Evolutionary conservation across 2,113 vertebrate genomes (phyloP).

Genomic region (Prolemur simus): DNA sequence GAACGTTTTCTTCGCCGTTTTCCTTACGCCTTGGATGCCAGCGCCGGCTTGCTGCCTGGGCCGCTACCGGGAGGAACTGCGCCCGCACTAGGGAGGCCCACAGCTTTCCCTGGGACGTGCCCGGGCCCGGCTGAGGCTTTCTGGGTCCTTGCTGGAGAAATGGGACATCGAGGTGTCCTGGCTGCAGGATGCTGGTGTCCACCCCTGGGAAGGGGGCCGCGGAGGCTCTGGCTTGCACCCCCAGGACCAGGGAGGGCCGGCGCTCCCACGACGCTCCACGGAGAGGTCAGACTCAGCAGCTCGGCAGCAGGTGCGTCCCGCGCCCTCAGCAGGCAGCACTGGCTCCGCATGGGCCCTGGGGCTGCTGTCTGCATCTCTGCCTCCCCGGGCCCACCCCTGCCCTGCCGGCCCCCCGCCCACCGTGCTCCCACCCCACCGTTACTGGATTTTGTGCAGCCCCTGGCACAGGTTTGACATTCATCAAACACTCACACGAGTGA

Average conservation of each 20-base stretch:
- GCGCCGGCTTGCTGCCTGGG: rapidly evolving
- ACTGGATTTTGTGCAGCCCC: background rate
- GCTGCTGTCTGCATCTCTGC: background rate
- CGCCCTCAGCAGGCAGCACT: rapidly evolving
- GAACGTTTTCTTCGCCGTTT: rapidly evolving
- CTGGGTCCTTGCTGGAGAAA: rapidly evolving
- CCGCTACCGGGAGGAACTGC: rapidly evolving
- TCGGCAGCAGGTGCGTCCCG: too few relatives aligned
- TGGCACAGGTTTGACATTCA: rapidly evolving
- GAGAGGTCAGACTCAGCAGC: background rate
- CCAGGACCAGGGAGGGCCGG: background rate
- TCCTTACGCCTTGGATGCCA: background rate
- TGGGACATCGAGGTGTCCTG: rapidly evolving
- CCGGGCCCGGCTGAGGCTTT: rapidly evolving
- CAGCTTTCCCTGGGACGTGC: rapidly evolving
- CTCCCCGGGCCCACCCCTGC: background rate
- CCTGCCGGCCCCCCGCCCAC: too few relatives aligned
- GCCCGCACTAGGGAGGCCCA: rapidly evolving
- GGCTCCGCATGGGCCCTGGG: rapidly evolving
- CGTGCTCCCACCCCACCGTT: background rate
- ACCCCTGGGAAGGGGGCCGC: rapidly evolving
- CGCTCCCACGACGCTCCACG: rapidly evolving
- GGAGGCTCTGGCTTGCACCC: background rate
- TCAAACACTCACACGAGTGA: too few relatives aligned
- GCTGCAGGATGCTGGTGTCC: rapidly evolving